phyloP scores from a whole-genome alignment of 1,140 invertebrate species.

The Pentalonia nigronervosa region DNA sequence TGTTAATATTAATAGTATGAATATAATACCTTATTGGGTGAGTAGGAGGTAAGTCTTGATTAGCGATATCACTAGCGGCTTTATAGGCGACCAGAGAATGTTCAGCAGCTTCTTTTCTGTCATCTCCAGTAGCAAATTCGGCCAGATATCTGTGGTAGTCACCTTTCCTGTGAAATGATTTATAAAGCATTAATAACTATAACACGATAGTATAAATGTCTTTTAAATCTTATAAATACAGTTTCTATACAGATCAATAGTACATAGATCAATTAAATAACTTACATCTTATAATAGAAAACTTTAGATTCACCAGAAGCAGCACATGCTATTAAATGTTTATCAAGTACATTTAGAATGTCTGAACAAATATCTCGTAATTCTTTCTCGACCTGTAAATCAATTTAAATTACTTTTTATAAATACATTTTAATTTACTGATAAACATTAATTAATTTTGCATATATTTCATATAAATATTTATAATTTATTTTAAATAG shows the following conservation, averaged over 20 bases:
- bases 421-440: neutral
- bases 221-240: neutral
- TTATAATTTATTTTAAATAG: neutral
- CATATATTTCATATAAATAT: neutral
- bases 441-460: neutral
- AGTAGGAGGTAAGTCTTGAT: constrained; percentile 95
- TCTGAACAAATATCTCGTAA: constrained; percentile 95
- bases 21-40: constrained; percentile 79
- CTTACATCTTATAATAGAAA: constrained; percentile 98
- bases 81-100: constrained; percentile 96
- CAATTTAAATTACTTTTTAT: constrained; percentile 20
- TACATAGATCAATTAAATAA: constrained; percentile 23
- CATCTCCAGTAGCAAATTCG: constrained; percentile 93
- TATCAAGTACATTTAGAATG: constrained; percentile 90
- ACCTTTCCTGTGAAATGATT: constrained; percentile 74
- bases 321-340: constrained; percentile 91
- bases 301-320: constrained; percentile 94
- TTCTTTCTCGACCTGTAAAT: constrained; percentile 85
- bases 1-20: neutral
- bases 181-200: constrained; percentile 26
- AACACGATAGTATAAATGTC: neutral
- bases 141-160: constrained; percentile 97
- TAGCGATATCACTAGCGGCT: constrained; percentile 95
- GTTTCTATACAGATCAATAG: neutral
- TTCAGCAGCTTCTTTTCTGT: constrained; percentile 94